Base-by-base conservation (phyloP, 1,140 invertebrate species). In the Aethina tumida region DNA sequence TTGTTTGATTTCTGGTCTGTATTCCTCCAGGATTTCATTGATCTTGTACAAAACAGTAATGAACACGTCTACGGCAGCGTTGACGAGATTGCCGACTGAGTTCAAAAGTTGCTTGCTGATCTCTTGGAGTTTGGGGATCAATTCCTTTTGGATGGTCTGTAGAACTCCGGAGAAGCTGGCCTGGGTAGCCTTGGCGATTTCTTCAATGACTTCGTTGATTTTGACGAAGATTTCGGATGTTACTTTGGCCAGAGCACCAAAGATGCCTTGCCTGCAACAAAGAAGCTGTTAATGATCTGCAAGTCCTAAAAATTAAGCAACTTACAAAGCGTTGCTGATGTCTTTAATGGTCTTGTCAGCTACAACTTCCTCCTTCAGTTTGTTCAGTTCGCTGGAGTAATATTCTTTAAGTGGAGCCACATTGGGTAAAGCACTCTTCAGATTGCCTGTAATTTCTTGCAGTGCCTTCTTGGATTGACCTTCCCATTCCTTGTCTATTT, bases 1-100 rank as follows among this genome's bases (percentile, higher is more conserved):
- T 41, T 77, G 73, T 38, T 83, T 73, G 2, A 86, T 52, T 43
- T 81, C 75, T 4, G 73, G 70, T 43, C 78, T 74, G 51, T 77
- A 69, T 37, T 69, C 59, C 25, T 78, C 73, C 26, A 77, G 56
- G 45, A 79, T 53, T 36, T 70, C 63, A 2, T 65, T 47, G 20
- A 71, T 27, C 16, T 72, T 57, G 7, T 69, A 70, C 4, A 72
- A 37, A 35, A 72, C 68, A 33, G 66, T 62, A 0, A 69, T 64
- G 0, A 54, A 60, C 0, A 74, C 44, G 22, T 75, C 69, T 0
- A 66, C 44, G 0, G 63, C 24, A 1, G 58, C 58, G 22, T 77
- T 66, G 21, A 71, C 29, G 39, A 73, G 50, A 5, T 68, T 54
- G 2, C 64, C 39, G 2, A 58, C 33, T 0, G 64, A 41, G 0